Evolutionary conservation across 2,888 invertebrate genomes (phyloP).

Genomic region (Galerucella nymphaeae): DNA sequence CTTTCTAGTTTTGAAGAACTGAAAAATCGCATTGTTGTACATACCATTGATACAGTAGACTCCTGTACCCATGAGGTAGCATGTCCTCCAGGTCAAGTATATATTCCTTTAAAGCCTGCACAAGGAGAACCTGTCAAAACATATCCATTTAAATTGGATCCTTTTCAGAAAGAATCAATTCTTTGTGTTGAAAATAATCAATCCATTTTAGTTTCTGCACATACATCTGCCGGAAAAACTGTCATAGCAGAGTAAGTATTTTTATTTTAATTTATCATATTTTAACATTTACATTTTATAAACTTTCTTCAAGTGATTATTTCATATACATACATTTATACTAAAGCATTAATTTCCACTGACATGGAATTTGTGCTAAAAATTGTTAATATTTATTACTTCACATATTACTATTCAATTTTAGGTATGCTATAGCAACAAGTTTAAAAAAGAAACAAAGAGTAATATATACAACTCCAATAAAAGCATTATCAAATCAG

Average conservation of each 20-base stretch:
- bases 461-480: constrained; percentile 99
- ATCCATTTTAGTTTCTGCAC: constrained; percentile 98
- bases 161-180: constrained; percentile 97
- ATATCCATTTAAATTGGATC: constrained; percentile 95
- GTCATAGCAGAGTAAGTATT: constrained; percentile 95
- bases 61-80: constrained; percentile 98
- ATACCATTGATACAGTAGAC: constrained; percentile 89
- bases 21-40: constrained; percentile 85
- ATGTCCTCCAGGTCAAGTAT: constrained; percentile 88
- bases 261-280: not conserved
- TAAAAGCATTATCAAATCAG: constrained; percentile 99
- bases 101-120: constrained; percentile 71
- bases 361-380: too few relatives aligned
- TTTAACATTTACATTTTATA: too few relatives aligned
- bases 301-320: too few relatives aligned
- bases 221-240: constrained; percentile 99
- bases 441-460: constrained; percentile 94
- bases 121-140: constrained; percentile 85
- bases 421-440: constrained; percentile 92
- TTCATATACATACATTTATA: too few relatives aligned
- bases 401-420: not conserved
- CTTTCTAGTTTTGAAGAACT: constrained; percentile 76
- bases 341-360: too few relatives aligned
- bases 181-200: constrained; percentile 97
- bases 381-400: too few relatives aligned